Percentiles rank a stretch among this genome's conserved stretches.
phyloP scores from a whole-genome alignment of 2,888 invertebrate genomes.

The Tortricodes alternella region DNA sequence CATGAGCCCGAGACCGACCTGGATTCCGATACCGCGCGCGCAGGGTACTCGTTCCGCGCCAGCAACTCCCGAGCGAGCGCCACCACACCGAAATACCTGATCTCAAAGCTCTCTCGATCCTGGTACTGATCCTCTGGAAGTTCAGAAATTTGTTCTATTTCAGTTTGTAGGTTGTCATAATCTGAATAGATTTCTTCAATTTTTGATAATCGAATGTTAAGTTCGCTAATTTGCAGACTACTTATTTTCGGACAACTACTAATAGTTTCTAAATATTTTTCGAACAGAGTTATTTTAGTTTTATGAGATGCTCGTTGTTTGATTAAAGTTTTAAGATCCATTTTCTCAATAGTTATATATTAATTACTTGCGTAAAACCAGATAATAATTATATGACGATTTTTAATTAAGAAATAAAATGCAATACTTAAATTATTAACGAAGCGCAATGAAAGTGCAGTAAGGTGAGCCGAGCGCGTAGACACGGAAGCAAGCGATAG shows the following conservation, averaged over 20 bases:
- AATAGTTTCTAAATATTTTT: not conserved
- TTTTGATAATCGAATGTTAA: slow-evolving; percentile 20
- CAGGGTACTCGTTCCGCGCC: not conserved
- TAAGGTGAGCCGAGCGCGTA: not conserved
- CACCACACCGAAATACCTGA: slow-evolving; percentile 21
- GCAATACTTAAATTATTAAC: not conserved
- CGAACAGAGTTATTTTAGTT: not conserved
- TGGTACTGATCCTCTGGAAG: slow-evolving; percentile 24
- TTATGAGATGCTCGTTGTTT: not conserved
- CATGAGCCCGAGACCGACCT: slow-evolving; percentile 16
- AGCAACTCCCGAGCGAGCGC: slow-evolving; percentile 25
- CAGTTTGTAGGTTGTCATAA: slow-evolving; percentile 24
- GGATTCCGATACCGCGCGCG: not conserved
- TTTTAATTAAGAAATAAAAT: not conserved
- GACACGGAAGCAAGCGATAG: not conserved
- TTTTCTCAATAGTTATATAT: not conserved
- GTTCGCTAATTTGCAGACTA: not conserved
- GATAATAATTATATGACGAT: not conserved
- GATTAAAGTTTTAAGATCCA: not conserved
- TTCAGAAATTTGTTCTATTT: slow-evolving; percentile 27
- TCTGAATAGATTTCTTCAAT: slow-evolving; percentile 27
- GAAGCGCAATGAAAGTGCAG: not conserved
- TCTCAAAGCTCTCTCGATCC: slow-evolving; percentile 28
- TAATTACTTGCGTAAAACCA: not conserved
- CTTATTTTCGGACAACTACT: not conserved